Percentiles rank a stretch among this genome's conserved stretches.
Conservation (phyloP, 2,797 vertebrate species). For the Phrynocephalus guinanensis region DNA sequence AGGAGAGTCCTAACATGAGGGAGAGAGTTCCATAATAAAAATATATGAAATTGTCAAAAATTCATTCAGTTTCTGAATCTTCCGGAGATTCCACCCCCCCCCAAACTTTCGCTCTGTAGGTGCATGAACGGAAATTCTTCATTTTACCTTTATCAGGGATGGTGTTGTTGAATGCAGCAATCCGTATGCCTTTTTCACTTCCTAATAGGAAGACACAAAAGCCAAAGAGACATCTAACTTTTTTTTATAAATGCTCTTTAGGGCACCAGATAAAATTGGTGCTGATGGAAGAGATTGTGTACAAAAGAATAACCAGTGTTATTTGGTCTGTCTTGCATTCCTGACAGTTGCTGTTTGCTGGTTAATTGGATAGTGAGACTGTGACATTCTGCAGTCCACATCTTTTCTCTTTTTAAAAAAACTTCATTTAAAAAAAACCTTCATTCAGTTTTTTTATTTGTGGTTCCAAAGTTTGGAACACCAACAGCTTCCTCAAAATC, state of each 20-base stretch:
- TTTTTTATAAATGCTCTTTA: not conserved
- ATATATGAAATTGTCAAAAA: not conserved
- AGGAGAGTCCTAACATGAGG: not conserved
- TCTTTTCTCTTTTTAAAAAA: not conserved
- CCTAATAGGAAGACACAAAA: not conserved
- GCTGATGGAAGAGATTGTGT: too few species aligned
- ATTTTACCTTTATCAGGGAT: not conserved
- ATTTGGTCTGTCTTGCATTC: not conserved
- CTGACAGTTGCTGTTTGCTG: not conserved
- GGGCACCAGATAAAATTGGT: not conserved
- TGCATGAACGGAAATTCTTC: not conserved
- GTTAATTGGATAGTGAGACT: not conserved
- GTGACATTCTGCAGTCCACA: not conserved
- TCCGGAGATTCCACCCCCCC: not conserved
- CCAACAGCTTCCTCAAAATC: not conserved
- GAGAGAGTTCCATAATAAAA: not conserved
- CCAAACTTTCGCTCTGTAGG: not conserved
- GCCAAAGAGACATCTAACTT: not conserved
- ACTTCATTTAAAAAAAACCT: not conserved
- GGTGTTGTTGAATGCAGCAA: too few species aligned
- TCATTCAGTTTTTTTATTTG: not conserved
- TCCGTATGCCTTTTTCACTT: not conserved
- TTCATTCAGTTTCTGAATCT: not conserved
- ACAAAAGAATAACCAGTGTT: not conserved
- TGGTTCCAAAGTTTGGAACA: not conserved